Conservation (phyloP, 2,888 invertebrate species). For the Endotricha flammealis region DNA sequence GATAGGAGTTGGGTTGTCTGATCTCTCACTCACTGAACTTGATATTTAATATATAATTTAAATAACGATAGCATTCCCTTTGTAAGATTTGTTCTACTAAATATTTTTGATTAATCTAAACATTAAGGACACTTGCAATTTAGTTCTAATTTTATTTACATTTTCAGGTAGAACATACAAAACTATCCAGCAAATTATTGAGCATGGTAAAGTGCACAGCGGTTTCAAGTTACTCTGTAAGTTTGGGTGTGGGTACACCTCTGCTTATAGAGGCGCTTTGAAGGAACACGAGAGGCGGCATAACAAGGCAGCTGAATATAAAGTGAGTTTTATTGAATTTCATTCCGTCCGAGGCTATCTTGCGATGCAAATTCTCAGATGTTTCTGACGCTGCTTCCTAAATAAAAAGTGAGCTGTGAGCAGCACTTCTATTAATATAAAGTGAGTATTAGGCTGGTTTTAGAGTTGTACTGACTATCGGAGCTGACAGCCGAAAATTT, state of each 20-base stretch:
- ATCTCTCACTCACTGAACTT: too few species aligned
- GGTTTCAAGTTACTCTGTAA: slow-evolving; percentile 43
- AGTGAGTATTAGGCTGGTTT: too few species aligned
- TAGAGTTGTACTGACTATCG: too few species aligned
- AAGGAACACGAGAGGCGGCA: slow-evolving; percentile 57
- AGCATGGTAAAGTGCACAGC: slow-evolving; percentile 53
- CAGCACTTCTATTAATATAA: too few species aligned
- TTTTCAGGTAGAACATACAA: slow-evolving; percentile 58
- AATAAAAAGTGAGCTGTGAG: too few species aligned
- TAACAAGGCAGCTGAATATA: slow-evolving; percentile 33
- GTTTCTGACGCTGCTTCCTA: too few species aligned
- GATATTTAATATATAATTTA: too few species aligned
- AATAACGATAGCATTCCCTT: too few species aligned
- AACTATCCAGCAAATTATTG: slow-evolving; percentile 49
- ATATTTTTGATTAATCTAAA: too few species aligned
- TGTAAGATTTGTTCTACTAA: too few species aligned
- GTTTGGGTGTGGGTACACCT: slow-evolving; percentile 52
- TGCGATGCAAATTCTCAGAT: slow-evolving; percentile 5
- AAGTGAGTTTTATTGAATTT: slow-evolving; percentile 30
- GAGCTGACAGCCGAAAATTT: too few species aligned
- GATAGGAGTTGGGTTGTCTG: too few species aligned
- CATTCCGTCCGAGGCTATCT: not conserved
- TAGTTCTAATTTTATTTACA: not conserved
- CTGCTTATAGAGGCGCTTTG: slow-evolving; percentile 51
- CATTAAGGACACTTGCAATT: slow-evolving; percentile 6